Percentiles rank a stretch among this genome's conserved stretches.
Conservation (phyloP, 1,140 invertebrate genomes). For the Orius laevigatus region DNA sequence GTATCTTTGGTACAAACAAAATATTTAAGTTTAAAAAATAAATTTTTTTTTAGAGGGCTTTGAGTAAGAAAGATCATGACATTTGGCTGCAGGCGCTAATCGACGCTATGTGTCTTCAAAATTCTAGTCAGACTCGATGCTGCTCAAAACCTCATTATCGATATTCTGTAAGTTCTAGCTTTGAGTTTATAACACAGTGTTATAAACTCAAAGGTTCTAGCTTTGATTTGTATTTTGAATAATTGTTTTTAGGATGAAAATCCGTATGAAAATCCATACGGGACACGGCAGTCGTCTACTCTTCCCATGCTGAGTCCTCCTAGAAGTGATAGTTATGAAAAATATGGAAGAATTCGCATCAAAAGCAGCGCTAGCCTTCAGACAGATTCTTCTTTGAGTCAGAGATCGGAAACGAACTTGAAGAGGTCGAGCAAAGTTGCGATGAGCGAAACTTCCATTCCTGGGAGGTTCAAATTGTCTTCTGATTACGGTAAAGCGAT, state of each 20-base stretch:
- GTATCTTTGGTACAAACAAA: conserved; percentile 31
- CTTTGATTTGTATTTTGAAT: no score
- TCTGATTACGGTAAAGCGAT: not conserved
- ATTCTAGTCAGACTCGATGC: conserved; percentile 12
- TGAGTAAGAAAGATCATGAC: conserved; percentile 25
- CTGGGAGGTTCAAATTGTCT: conserved; percentile 12
- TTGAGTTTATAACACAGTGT: not conserved
- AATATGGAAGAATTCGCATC: no score
- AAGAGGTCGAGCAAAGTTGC: conserved; percentile 15
- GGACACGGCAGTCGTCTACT: not conserved
- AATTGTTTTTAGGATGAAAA: not conserved
- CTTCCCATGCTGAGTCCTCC: no score
- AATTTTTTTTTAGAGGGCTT: conserved; percentile 26
- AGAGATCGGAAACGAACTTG: conserved; percentile 4
- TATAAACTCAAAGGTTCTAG: not conserved
- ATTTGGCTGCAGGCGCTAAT: conserved; percentile 30
- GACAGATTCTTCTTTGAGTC: no score
- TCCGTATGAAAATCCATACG: not conserved
- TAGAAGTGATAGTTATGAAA: no score
- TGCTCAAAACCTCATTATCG: conserved; percentile 12
- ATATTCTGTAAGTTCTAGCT: conserved; percentile 8
- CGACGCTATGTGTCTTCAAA: conserved; percentile 24
- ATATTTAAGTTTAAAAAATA: not conserved
- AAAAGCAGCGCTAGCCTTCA: no score
- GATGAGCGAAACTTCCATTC: conserved; percentile 17